Base-by-base conservation (phyloP, 2,888 invertebrate species). In the Trachelus tabidus region DNA sequence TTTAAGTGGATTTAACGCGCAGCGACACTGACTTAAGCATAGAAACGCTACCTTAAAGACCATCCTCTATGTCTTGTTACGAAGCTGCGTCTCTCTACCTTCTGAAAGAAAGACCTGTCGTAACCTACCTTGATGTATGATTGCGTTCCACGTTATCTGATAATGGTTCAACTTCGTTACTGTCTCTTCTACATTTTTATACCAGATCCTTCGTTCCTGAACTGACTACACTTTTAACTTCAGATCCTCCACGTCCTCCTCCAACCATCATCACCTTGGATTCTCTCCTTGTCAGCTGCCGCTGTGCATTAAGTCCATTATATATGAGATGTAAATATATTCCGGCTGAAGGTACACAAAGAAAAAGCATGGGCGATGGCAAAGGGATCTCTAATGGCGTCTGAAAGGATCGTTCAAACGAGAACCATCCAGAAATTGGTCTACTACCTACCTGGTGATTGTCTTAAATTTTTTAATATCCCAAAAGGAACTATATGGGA, bases 251-350 rank as follows among this genome's bases (percentile, higher is more conserved):
- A 15, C 40, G 1, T 40, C 40, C 40, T 56, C 9, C 23, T 56
- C 40, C 40, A 23, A 2, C 23, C 23, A 23, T 2, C 40, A 6
- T 56, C 40, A 9, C 40, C 40, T 56, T 15, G 6, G 15, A 40
- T 6, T 23, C 15, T 40, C 0, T 6, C 6, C 15, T 1, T 23
- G 40, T 56, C 40, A 23, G 40, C 40, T 23, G 40, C 40, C 23
- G 12, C 40, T 68, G 75, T 68, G 69, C 75, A 33, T 34, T 34
- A 69, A 75, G 69, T 69, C 34, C 75, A 75, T 68, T 34, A 34
- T 56, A 75, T 56, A 75, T 68, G 69, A 75, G 31, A 68, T 75
- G 75, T 75, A 75, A 75, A 75, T 75, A 75, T 75, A 68, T 75
- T 34, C 34, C 15, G 34, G 30, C 30, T 68, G 68, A 75, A 75